Evolutionary conservation across 2,888 invertebrate species (phyloP).

Genomic region (Philereme vetulata): DNA sequence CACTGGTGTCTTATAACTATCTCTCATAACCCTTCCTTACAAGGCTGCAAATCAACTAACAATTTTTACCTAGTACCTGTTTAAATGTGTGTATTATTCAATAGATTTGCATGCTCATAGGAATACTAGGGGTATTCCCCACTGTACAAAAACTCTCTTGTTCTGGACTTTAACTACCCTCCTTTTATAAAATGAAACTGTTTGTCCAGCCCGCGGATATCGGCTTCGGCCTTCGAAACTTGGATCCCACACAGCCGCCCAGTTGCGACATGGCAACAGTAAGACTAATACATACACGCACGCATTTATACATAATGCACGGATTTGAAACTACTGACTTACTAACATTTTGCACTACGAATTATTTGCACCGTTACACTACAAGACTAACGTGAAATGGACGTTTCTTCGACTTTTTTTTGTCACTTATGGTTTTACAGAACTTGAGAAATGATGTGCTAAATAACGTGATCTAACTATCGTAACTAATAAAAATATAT

Average conservation of each 20-base stretch:
- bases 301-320: constrained; percentile 53
- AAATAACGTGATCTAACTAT: no score
- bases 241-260: constrained; percentile 72
- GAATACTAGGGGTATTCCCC: not conserved
- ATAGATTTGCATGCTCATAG: constrained; percentile 20
- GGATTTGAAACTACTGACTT: constrained; percentile 30
- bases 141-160: constrained; percentile 39
- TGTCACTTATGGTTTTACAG: no score
- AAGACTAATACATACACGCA: constrained; percentile 69
- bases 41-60: constrained; percentile 24
- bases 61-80: not conserved
- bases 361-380: constrained; percentile 20
- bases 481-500: no score
- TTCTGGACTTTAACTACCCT: constrained; percentile 42
- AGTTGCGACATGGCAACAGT: constrained; percentile 75
- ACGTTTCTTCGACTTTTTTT: constrained; percentile 1
- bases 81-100: constrained; percentile 6
- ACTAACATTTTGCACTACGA: constrained; percentile 32
- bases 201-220: constrained; percentile 74
- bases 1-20: constrained; percentile 10
- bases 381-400: constrained; percentile 2
- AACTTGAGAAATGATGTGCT: no score
- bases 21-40: constrained; percentile 6
- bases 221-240: constrained; percentile 74
- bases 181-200: constrained; percentile 47